A percentile compares a stretch with the other conserved stretches of the same genome.
Conservation (phyloP, 2,797 vertebrate genomes). For the Sciurus carolinensis region DNA sequence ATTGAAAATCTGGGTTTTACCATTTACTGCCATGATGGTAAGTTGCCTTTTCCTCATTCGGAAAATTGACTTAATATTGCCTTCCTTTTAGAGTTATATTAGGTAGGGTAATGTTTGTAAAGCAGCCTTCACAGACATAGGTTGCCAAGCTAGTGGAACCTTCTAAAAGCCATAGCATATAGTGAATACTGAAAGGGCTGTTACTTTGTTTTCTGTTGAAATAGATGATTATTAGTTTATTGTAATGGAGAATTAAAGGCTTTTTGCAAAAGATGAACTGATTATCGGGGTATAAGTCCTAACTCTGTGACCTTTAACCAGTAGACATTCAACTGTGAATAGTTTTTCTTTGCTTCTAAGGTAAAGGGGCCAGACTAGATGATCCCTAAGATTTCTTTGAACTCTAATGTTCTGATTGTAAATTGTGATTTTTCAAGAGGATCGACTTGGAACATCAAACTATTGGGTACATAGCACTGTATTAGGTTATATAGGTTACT, state of each 20-base stretch:
- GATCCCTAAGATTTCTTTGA: slow-evolving; percentile 47
- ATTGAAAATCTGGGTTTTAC: slow-evolving; percentile 39
- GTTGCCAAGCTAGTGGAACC: not conserved
- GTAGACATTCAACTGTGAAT: slow-evolving; percentile 27
- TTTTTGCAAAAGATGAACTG: slow-evolving; percentile 64
- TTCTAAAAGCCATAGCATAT: not conserved
- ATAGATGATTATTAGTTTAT: slow-evolving; percentile 47
- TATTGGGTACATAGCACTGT: not conserved
- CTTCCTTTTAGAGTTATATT: slow-evolving; percentile 12
- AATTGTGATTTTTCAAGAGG: slow-evolving; percentile 67
- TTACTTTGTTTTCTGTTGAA: slow-evolving; percentile 55
- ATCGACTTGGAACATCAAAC: not conserved
- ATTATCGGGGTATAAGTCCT: not conserved
- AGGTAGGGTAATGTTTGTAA: not conserved
- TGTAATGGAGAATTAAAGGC: slow-evolving; percentile 50
- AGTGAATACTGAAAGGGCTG: not conserved
- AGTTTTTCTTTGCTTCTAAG: slow-evolving; percentile 56
- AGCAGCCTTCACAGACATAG: not conserved
- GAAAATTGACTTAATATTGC: slow-evolving; percentile 11
- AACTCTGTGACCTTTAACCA: not conserved
- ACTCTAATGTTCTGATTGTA: slow-evolving; percentile 20
- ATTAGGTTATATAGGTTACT: slow-evolving; percentile 22
- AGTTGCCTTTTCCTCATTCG: slow-evolving; percentile 3
- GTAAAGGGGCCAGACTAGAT: not conserved
- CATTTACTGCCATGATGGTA: not conserved